A percentile compares a stretch with the other conserved stretches of the same genome.
Conservation (phyloP, 1,140 invertebrate species). For the Drosophila sp. region DNA sequence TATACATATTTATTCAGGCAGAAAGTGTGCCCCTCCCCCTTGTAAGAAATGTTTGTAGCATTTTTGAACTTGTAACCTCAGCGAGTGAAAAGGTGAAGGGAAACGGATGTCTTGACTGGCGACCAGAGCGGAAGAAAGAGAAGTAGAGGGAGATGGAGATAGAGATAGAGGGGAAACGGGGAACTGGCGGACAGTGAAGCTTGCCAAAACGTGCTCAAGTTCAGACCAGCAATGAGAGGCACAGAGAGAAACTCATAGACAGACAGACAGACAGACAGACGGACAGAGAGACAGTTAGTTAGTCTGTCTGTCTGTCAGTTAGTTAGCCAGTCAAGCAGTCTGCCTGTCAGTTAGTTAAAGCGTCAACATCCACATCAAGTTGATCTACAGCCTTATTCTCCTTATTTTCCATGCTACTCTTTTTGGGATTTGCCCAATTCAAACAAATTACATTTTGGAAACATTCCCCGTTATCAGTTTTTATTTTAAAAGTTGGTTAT, state of each 20-base stretch:
- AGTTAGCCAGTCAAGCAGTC: constrained; percentile 18
- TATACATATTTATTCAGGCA: constrained; percentile 10
- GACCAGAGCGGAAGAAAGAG: neutral
- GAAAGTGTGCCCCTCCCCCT: neutral
- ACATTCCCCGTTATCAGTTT: too few relatives aligned
- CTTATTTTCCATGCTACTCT: neutral
- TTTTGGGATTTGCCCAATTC: too few relatives aligned
- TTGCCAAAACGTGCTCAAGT: constrained; percentile 60
- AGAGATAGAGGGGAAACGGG: too few relatives aligned
- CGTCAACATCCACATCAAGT: constrained; percentile 2
- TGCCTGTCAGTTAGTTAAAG: neutral
- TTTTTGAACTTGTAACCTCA: constrained; percentile 57
- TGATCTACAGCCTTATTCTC: neutral
- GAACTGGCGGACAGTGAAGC: constrained; percentile 2
- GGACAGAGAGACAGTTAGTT: neutral
- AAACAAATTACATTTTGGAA: too few relatives aligned
- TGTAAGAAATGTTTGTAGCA: constrained; percentile 3
- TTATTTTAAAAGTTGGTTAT: too few relatives aligned
- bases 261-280: neutral
- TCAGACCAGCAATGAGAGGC: constrained; percentile 29
- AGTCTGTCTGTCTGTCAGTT: too few relatives aligned
- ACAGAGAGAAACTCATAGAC: neutral
- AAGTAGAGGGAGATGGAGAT: neutral
- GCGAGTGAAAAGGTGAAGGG: constrained; percentile 46
- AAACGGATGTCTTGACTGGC: constrained; percentile 35